A percentile compares a stretch with the other conserved stretches of the same genome.
Evolutionary conservation across 1,140 invertebrate species (phyloP).

Genomic region (Ips nitidus): DNA sequence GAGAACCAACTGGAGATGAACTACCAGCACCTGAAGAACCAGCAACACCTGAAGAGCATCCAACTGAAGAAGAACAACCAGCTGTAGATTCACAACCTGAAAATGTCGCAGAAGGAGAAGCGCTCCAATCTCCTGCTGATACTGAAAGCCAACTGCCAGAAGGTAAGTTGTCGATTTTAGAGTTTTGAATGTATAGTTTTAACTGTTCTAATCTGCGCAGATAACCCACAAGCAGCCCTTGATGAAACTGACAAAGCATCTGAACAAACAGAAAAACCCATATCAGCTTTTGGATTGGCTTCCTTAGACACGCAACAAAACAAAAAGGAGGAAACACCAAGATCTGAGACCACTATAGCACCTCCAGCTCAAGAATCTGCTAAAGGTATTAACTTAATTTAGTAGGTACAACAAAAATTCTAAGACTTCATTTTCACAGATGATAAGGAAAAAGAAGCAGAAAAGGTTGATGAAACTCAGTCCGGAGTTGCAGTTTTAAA

Average conservation of each 20-base stretch:
- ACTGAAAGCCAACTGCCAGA: neutral
- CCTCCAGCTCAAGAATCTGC: neutral
- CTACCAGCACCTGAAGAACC: neutral
- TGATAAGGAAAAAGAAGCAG: conserved; percentile 5
- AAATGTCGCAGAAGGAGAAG: neutral
- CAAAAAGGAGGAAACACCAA: neutral
- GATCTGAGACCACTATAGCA: neutral
- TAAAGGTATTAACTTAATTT: too few relatives aligned
- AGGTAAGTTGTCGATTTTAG: too few relatives aligned
- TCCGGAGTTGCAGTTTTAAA: conserved; percentile 29
- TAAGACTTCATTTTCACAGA: too few relatives aligned
- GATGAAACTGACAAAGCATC: too few relatives aligned
- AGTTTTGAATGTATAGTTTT: too few relatives aligned
- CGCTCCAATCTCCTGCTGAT: neutral
- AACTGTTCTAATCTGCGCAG: too few relatives aligned
- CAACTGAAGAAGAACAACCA: conserved; percentile 10
- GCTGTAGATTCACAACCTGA: neutral
- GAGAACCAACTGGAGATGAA: neutral
- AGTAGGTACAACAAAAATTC: too few relatives aligned
- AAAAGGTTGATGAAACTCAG: conserved; percentile 22
- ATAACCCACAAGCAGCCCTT: too few relatives aligned
- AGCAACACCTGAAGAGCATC: neutral
- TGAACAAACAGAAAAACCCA: neutral
- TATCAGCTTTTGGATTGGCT: neutral
- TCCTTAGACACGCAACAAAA: neutral